Evolutionary conservation across 2,888 invertebrate genomes (phyloP).

Genomic region (Limnephilus auricula): DNA sequence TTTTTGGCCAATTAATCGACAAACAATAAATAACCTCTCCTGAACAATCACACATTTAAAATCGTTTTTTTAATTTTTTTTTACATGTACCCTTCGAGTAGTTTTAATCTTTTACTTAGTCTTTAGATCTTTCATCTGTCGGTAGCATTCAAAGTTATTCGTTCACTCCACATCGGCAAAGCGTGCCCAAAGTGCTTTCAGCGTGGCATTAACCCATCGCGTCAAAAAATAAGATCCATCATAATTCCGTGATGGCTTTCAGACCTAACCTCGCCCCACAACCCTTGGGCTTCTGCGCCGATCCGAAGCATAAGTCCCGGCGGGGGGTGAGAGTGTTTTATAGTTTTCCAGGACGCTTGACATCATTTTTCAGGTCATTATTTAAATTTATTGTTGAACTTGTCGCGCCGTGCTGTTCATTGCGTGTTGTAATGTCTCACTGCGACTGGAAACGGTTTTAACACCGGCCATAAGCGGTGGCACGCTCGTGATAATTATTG

Average conservation of each 20-base stretch:
- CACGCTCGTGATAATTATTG: neutral
- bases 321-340: neutral
- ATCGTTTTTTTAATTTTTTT: no score
- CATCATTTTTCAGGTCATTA: conserved; percentile 13
- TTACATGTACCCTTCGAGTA: no score
- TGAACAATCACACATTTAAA: no score
- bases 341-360: neutral
- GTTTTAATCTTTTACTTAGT: no score
- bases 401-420: neutral
- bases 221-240: neutral
- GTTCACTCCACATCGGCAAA: neutral
- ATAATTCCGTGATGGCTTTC: neutral
- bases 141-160: neutral
- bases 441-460: neutral
- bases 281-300: neutral
- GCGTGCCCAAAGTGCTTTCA: neutral
- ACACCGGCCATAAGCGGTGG: neutral
- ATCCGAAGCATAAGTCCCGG: neutral
- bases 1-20: no score
- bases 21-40: no score
- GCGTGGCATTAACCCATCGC: neutral
- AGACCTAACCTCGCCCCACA: neutral
- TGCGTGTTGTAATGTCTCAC: conserved; percentile 2
- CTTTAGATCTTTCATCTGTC: no score
- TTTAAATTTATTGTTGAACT: conserved; percentile 30